Evolutionary conservation across 1,140 invertebrate species (phyloP).

Genomic region (Helicoverpa zea): DNA sequence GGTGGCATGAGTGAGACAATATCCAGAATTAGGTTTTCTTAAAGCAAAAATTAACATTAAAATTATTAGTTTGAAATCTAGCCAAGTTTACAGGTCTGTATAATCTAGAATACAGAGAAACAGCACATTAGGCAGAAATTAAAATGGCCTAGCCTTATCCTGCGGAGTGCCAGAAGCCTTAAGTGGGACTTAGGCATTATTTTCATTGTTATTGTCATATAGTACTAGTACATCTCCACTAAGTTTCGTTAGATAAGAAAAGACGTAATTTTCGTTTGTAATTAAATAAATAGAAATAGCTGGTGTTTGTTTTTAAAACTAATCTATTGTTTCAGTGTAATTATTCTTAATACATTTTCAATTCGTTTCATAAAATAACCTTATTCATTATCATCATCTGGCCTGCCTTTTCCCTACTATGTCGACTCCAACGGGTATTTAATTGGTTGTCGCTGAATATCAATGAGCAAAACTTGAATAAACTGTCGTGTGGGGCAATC

Average conservation of each 20-base stretch:
- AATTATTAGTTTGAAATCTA: slow-evolving; percentile 19
- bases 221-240: background rate
- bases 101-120: background rate
- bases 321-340: too few species aligned
- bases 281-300: too few species aligned
- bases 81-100: background rate
- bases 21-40: too few species aligned
- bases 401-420: too few species aligned
- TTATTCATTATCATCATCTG: background rate
- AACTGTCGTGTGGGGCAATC: too few species aligned
- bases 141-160: slow-evolving; percentile 39
- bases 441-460: too few species aligned
- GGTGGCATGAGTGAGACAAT: too few species aligned
- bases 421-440: too few species aligned
- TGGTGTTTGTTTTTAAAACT: too few species aligned
- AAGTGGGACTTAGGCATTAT: background rate
- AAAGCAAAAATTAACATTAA: too few species aligned
- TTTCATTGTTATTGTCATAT: slow-evolving; percentile 34
- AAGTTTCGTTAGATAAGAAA: background rate
- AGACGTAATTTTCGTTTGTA: background rate
- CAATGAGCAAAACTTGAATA: background rate
- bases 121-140: slow-evolving; percentile 31
- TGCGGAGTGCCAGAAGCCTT: slow-evolving; percentile 17
- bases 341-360: too few species aligned
- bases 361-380: too few species aligned